Evolutionary conservation across 2,113 vertebrate species (phyloP).

Genomic region (Macaca mulatta): DNA sequence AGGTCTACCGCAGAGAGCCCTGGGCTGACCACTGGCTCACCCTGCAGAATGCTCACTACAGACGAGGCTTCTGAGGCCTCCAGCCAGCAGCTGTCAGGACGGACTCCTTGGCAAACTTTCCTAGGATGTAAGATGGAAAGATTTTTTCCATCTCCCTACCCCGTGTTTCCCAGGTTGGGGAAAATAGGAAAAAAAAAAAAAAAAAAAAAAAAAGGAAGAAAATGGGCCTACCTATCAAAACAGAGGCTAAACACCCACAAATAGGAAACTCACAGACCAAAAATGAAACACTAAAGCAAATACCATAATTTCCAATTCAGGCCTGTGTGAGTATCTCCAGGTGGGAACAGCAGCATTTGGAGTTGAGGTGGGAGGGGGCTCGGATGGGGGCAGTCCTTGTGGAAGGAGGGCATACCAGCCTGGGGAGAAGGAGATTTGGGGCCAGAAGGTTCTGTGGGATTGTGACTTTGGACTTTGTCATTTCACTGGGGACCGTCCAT

Average conservation of each 20-base stretch:
- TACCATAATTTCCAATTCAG: rapidly evolving
- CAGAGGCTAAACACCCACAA: not conserved
- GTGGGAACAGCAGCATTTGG: too few relatives aligned
- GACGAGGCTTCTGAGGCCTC: conserved; percentile 21
- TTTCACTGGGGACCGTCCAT: too few relatives aligned
- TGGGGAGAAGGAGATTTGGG: not conserved
- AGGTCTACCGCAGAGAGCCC: not conserved
- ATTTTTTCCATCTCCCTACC: not conserved
- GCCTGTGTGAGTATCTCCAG: not conserved
- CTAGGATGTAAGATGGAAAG: conserved; percentile 1
- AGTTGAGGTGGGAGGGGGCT: rapidly evolving
- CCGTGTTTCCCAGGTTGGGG: not conserved
- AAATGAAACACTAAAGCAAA: not conserved
- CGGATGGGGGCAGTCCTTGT: not conserved
- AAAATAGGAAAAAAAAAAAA: not conserved
- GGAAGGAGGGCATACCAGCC: rapidly evolving
- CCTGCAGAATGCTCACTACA: not conserved
- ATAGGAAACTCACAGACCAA: not conserved
- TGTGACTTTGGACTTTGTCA: not conserved
- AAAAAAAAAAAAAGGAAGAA: not conserved
- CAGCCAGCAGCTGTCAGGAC: conserved; percentile 10
- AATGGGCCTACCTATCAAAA: not conserved
- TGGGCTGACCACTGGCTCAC: rapidly evolving
- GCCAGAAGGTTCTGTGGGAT: not conserved
- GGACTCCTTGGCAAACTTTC: not conserved